These are phyloP conservation scores for Nomada ferruginata DNA, from an alignment of 2,888 invertebrate species.

Conservation along the genomic window DNA sequence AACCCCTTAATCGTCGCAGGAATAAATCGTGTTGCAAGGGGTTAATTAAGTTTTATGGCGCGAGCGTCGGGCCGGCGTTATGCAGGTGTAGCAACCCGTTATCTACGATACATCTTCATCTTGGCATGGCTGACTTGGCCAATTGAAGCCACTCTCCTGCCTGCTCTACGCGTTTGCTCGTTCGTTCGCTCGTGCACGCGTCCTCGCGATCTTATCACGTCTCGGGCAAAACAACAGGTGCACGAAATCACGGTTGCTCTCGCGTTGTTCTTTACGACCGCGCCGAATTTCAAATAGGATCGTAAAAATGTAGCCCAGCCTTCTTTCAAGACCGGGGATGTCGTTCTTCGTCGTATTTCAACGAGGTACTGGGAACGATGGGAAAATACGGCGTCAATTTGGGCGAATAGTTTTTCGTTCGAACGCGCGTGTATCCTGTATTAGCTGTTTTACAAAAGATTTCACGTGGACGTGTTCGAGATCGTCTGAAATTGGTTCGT, in stretches of 20 bases:
- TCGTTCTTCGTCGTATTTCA: background rate
- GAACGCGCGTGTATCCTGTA: too few relatives aligned
- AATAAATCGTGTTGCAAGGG: conserved; percentile 67
- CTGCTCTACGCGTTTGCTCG: conserved; percentile 19
- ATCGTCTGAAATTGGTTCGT: too few relatives aligned
- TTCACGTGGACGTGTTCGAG: too few relatives aligned
- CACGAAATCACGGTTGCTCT: conserved; percentile 65
- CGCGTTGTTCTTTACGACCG: conserved; percentile 51
- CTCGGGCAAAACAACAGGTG: conserved; percentile 74
- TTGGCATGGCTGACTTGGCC: conserved; percentile 51
- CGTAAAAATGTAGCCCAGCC: conserved; percentile 44
- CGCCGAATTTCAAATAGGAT: conserved; percentile 52
- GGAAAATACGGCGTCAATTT: background rate
- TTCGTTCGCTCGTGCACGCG: conserved; percentile 29
- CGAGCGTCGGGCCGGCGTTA: conserved; percentile 53
- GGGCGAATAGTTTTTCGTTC: background rate
- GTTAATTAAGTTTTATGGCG: conserved; percentile 72
- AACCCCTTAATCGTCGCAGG: conserved; percentile 61
- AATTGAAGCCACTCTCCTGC: conserved; percentile 31
- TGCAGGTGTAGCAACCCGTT: conserved; percentile 63
- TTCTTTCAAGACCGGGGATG: background rate
- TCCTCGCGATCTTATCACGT: conserved; percentile 66
- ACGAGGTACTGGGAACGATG: background rate
- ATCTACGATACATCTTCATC: conserved; percentile 73
- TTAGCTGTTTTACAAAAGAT: too few relatives aligned